Conservation (phyloP, 2,113 vertebrate species). For the Mastomys natalensis region DNA sequence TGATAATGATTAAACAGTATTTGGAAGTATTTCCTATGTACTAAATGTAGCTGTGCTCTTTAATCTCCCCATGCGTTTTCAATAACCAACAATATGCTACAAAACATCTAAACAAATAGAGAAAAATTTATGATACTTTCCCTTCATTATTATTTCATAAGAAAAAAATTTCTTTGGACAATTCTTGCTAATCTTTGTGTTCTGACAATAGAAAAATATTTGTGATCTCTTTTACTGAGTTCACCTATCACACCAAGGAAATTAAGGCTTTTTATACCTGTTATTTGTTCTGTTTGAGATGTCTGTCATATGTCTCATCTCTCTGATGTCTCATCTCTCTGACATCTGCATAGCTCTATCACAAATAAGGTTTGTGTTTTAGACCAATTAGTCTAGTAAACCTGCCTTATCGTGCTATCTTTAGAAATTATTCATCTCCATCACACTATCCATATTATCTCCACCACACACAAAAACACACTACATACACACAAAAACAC, state of each 20-base stretch:
- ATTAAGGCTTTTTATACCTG: neutral
- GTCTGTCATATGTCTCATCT: neutral
- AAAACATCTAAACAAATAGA: neutral
- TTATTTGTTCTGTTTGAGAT: neutral
- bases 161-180: neutral
- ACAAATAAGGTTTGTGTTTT: neutral
- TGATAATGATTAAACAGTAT: neutral
- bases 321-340: neutral
- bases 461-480: too few species aligned
- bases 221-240: neutral
- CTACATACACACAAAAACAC: neutral
- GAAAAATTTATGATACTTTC: neutral
- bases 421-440: neutral
- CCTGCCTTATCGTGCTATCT: too few species aligned
- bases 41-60: neutral
- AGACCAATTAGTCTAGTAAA: neutral
- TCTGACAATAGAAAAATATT: neutral
- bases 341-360: neutral
- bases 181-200: neutral
- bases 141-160: too few species aligned
- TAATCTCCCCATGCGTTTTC: neutral
- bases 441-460: rapidly evolving
- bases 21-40: neutral
- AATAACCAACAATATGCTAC: neutral
- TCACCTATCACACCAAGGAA: neutral